Conservation (phyloP, 2,797 vertebrate species). For the Hippoglossus hippoglossus region DNA sequence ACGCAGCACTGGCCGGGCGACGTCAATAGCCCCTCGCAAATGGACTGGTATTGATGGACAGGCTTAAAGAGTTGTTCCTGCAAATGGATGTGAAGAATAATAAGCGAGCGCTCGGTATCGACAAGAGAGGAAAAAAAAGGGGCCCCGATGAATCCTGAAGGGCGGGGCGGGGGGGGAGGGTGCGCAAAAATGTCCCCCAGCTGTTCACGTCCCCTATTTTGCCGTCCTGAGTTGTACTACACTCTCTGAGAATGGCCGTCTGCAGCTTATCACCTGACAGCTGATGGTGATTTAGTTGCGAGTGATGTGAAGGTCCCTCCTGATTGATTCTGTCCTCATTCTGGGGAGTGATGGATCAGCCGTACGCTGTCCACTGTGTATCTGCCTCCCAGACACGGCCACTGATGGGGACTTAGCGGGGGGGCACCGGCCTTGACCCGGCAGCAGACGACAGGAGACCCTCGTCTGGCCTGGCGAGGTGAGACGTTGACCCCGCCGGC, state of each 20-base stretch:
- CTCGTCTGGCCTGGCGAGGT: slow-evolving; percentile 67
- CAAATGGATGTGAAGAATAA: slow-evolving; percentile 71
- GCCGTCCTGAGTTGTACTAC: slow-evolving; percentile 44
- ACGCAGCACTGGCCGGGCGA: slow-evolving; percentile 49
- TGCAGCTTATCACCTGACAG: slow-evolving; percentile 65
- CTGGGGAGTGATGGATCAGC: slow-evolving; percentile 70
- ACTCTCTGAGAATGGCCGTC: slow-evolving; percentile 35
- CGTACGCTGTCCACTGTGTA: slow-evolving; percentile 29
- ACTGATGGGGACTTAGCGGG: slow-evolving; percentile 60
- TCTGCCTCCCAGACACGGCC: slow-evolving; percentile 50
- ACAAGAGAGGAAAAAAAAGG: neutral
- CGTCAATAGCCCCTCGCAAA: slow-evolving; percentile 66
- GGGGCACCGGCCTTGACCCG: slow-evolving; percentile 75
- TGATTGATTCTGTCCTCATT: slow-evolving; percentile 81
- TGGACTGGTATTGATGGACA: slow-evolving; percentile 73
- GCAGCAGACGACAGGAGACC: slow-evolving; percentile 65
- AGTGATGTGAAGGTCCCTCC: slow-evolving; percentile 58
- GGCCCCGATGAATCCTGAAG: neutral
- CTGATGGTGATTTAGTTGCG: slow-evolving; percentile 59
- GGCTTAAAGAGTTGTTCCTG: slow-evolving; percentile 65
- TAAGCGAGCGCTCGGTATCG: slow-evolving; percentile 18
- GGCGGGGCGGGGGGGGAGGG: too few relatives aligned
- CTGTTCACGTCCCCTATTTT: slow-evolving; percentile 53
- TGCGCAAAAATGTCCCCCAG: slow-evolving; percentile 34
- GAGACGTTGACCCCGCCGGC: slow-evolving; percentile 62